Evolutionary conservation across 2,888 invertebrate genomes (phyloP).

Genomic region (Glyphotaelius pellucidus): DNA sequence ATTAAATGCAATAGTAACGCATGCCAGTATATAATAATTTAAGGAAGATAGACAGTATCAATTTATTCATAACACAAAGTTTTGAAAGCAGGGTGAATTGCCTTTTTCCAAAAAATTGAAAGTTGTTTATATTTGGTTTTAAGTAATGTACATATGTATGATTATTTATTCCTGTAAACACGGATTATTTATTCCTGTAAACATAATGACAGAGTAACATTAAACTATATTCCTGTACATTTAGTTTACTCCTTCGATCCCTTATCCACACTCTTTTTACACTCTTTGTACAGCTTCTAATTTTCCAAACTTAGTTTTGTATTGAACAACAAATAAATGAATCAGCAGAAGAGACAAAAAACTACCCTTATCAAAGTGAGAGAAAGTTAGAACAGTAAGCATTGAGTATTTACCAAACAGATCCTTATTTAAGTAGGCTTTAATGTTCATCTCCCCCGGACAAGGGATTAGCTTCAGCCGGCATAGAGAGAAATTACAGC

Average conservation of each 20-base stretch:
- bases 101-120: too few species aligned
- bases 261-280: not conserved
- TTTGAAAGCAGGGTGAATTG: too few species aligned
- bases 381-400: not conserved
- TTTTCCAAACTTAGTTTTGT: not conserved
- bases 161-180: too few species aligned
- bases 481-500: conserved; percentile 4
- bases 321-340: not conserved
- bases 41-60: too few species aligned
- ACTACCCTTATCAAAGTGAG: not conserved
- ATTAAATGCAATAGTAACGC: too few species aligned
- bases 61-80: too few species aligned
- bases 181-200: too few species aligned
- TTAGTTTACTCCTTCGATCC: not conserved
- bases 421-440: not conserved
- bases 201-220: too few species aligned
- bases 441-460: not conserved
- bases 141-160: too few species aligned
- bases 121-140: too few species aligned
- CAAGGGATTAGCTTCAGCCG: conserved; percentile 3
- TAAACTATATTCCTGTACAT: too few species aligned
- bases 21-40: too few species aligned
- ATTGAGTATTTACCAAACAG: not conserved
- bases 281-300: not conserved
- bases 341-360: not conserved